phyloP scores from a whole-genome alignment of 2,113 vertebrate genomes.

The Smithornis capensis region DNA sequence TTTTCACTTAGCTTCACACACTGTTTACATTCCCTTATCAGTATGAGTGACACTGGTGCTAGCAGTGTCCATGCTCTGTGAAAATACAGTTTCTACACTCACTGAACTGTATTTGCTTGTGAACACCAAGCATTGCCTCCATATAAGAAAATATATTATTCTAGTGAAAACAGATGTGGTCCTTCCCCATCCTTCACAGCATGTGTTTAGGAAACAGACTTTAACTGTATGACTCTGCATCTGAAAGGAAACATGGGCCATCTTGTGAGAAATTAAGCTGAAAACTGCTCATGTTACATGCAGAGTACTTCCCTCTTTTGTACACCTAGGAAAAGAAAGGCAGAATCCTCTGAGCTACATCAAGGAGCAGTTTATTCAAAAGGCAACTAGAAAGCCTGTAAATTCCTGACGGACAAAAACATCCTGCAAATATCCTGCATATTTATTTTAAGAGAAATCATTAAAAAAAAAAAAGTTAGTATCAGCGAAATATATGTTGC shows the following conservation, averaged over 20 bases:
- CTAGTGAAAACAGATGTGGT: background rate
- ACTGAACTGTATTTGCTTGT: background rate
- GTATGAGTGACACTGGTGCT: background rate
- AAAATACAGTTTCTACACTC: background rate
- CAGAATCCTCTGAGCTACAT: background rate
- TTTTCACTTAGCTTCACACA: background rate
- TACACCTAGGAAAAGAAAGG: background rate
- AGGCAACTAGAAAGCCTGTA: background rate
- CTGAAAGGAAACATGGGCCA: background rate
- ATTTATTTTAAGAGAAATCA: constrained; percentile 18
- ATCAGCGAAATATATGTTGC: constrained; percentile 7
- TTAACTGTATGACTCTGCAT: background rate
- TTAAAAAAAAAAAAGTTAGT: background rate
- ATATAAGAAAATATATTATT: background rate
- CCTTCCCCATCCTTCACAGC: background rate
- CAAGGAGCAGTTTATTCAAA: background rate
- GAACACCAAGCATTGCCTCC: background rate
- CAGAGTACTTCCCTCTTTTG: background rate
- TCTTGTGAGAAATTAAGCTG: background rate
- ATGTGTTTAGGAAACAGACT: background rate
- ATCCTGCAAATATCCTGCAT: too few relatives aligned
- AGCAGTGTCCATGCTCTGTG: background rate
- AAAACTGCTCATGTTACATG: fast-evolving
- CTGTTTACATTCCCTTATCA: background rate
- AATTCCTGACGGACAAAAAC: background rate